phyloP scores from a whole-genome alignment of 2,113 vertebrate genomes.

The Forbesichthys papilliferus region DNA sequence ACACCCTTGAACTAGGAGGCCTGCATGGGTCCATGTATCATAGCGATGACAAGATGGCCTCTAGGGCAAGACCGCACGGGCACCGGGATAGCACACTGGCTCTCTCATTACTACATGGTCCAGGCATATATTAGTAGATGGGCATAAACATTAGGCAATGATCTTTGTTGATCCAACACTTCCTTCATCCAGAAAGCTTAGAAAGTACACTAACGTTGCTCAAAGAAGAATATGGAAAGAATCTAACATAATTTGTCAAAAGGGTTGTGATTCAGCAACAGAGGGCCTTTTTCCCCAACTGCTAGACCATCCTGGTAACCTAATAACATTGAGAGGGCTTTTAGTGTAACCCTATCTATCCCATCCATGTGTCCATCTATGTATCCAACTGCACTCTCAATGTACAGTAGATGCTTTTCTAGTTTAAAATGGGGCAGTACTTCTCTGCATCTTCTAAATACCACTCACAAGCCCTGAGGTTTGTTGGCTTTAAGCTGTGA shows the following conservation, averaged over 20 bases:
- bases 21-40: neutral
- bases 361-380: too few relatives aligned
- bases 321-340: too few relatives aligned
- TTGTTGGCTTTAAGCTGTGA: neutral
- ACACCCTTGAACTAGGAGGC: too few relatives aligned
- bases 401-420: neutral
- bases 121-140: constrained; percentile 22
- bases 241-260: too few relatives aligned
- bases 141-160: constrained; percentile 19
- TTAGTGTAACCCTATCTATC: too few relatives aligned
- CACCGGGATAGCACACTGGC: neutral
- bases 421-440: neutral
- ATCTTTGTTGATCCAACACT: neutral
- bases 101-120: constrained; percentile 42
- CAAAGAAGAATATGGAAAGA: too few relatives aligned
- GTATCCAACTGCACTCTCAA: neutral
- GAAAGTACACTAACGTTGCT: too few relatives aligned
- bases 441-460: neutral
- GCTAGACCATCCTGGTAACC: too few relatives aligned
- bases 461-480: neutral
- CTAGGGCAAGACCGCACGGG: neutral
- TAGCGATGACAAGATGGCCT: neutral
- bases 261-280: too few relatives aligned
- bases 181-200: too few relatives aligned
- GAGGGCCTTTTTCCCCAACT: too few relatives aligned